Evolutionary conservation across 2,888 invertebrate species (phyloP), one percentile per base, ranked within the genome.

Genomic region (Amblyteles armatorius): DNA sequence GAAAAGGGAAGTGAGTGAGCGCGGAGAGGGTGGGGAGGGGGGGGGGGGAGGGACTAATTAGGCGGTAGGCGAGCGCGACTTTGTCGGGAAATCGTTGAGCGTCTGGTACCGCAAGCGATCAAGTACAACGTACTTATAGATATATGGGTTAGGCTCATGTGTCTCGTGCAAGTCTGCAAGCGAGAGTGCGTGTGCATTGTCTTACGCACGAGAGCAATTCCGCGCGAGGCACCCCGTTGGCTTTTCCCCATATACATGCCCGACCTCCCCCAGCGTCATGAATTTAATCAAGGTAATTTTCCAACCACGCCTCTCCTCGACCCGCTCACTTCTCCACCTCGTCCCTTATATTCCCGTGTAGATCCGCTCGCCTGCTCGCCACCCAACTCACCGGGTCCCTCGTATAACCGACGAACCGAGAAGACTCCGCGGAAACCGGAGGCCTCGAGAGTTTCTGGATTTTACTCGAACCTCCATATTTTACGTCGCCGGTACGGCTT

Each of bases 221-320:
- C 48, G 77, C 76, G 44, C 22, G 22, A 52, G 79, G 67, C 65
- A 63, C 78, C 72, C 78, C 82, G 76, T 72, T 77, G 77, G 11
- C 72, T 73, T 77, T 82, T 82, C 79, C 79, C 67, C 73, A 79
- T 77, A 69, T 79, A 50, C 26, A 40, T n/a, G 44, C 26, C 84
- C 85, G 84, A 87, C 55, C 83, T 78, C 67, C 60, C 84, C 65
- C 84, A 68, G 77, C 87, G 84, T 88, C 87, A 88, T 89, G 90
- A 90, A 91, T 91, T 92, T 92, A 91, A 92, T 91, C 90, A 91
- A 88, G 90, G 92, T 90, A 90, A 91, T 92, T 91, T 91, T 87
- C 87, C 88, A 89, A 88, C 90, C 90, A 89, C 91, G 90, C 90
- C 76, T 36, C 80, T 68, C 52, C 67, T 68, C 26, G 52, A n/a